Conservation (phyloP, 2,888 invertebrate species). For the Antitype chi region DNA sequence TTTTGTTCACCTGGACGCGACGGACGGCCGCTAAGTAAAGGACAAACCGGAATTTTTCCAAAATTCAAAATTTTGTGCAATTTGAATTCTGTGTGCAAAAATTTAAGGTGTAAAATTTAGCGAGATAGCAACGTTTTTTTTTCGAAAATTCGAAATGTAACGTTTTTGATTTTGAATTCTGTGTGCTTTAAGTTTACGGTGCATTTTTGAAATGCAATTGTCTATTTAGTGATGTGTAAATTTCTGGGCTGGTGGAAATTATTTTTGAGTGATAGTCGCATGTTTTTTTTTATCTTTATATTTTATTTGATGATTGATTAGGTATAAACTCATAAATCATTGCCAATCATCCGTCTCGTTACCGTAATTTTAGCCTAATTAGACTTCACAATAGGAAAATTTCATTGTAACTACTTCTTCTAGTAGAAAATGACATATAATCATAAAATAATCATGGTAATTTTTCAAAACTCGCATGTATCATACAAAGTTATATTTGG, state of each 20-base stretch:
- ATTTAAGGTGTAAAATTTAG: constrained; percentile 42
- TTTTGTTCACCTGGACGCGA: constrained; percentile 74
- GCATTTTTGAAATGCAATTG: constrained; percentile 21
- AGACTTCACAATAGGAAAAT: constrained; percentile 26
- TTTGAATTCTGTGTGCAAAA: constrained; percentile 34
- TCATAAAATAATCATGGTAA: constrained; percentile 28
- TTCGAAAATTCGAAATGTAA: neutral
- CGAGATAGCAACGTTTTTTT: neutral
- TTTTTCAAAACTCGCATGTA: constrained; percentile 42
- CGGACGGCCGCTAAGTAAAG: constrained; percentile 67
- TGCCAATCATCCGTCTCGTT: constrained; percentile 38
- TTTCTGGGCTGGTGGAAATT: constrained; percentile 54
- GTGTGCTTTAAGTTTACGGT: constrained; percentile 27
- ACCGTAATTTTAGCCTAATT: constrained; percentile 44
- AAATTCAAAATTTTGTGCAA: constrained; percentile 32
- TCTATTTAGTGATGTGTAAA: constrained; percentile 51
- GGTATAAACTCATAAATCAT: constrained; percentile 50
- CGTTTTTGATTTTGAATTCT: constrained; percentile 8
- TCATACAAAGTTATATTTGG: constrained; percentile 24
- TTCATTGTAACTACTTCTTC: constrained; percentile 1
- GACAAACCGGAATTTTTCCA: constrained; percentile 36
- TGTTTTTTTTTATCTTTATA: constrained; percentile 21
- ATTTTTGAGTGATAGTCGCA: constrained; percentile 55
- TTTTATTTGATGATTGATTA: constrained; percentile 45
- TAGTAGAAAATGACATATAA: constrained; percentile 21